Conservation (phyloP, 2,888 invertebrate genomes). For the Ormyrus nitidulus region DNA sequence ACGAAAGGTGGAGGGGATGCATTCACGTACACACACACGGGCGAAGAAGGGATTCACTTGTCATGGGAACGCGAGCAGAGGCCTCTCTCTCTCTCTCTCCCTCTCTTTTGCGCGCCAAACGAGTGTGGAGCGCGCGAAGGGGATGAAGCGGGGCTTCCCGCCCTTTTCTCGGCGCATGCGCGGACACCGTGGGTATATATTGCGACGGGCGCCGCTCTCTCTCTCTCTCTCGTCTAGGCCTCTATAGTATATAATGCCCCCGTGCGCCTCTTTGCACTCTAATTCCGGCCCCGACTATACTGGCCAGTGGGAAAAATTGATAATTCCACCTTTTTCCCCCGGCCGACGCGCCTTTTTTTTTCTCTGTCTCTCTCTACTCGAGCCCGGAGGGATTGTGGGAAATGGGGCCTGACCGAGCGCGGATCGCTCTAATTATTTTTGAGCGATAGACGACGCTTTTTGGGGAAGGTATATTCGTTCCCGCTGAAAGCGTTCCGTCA, state of each 20-base stretch:
- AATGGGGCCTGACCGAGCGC: too few species aligned
- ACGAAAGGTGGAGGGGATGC: slow-evolving; percentile 42
- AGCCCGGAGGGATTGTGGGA: too few species aligned
- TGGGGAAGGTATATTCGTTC: too few species aligned
- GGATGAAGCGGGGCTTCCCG: slow-evolving; percentile 49
- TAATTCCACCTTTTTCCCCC: slow-evolving; percentile 15
- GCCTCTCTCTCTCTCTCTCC: too few species aligned
- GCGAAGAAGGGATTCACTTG: slow-evolving; percentile 67
- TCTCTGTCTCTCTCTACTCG: not conserved
- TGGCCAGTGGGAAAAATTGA: slow-evolving; percentile 19
- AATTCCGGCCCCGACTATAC: too few species aligned
- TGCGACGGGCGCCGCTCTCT: not conserved
- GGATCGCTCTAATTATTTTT: too few species aligned
- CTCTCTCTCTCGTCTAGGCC: not conserved
- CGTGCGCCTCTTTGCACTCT: too few species aligned
- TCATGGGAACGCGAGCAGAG: slow-evolving; percentile 72
- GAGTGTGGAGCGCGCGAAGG: slow-evolving; percentile 29
- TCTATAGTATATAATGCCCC: slow-evolving; percentile 2
- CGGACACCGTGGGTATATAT: not conserved
- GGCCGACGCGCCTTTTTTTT: not conserved
- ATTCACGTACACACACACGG: not conserved
- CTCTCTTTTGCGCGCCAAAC: slow-evolving; percentile 50
- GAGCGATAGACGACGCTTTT: too few species aligned
- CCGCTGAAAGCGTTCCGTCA: too few species aligned
- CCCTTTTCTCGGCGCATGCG: slow-evolving; percentile 10